Base-by-base conservation (phyloP, 2,888 invertebrate genomes). In the Epinotia ramella region DNA sequence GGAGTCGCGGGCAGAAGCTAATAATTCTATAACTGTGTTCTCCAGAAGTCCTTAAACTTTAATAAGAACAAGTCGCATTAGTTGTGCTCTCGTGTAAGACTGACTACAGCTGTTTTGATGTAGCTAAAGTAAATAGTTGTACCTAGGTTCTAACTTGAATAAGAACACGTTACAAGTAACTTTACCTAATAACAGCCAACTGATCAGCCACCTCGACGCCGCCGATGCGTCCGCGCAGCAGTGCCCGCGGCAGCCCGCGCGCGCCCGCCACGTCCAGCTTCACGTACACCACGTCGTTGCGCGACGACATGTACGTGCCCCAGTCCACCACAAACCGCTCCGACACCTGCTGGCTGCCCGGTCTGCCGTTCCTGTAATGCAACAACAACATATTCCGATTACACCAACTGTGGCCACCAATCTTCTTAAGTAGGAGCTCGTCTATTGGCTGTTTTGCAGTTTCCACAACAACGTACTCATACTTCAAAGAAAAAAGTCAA, bases 191-290 rank as follows among this genome's bases (percentile, higher is more conserved):
- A 84, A 97, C 98, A 84, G 96, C 96, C 85, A 99, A 96, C 93
- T 99, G 98, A 95, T 99, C 99, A 84, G 98, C 97, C 59, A 98
- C 98, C 92, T 99, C 99, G 62, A 97, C 96, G 72, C 97, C 97
- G 6, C 99, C 99, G 74, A 99, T 95, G 76, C 96, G 96, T 57
- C 97, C 96, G 86, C 97, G 97, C 66, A 98, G 95, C 78, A 97
- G 95, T 78, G 97, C 96, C 82, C 97, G 96, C 66, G 98, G 98
- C 81, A 98, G 96, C 0, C 96, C 96, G 65, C 96, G 94, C 68
- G 97, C 96, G 40, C 99, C 99, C 70, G 99, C 95, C 20, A 98
- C 99, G 93, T 99, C 99, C 84, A 99, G 95, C 84, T 97, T 96
- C 65, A 98, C 97, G 91, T 98, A 98, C 76, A 99, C 98, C 77